Percentiles rank a stretch among this genome's conserved stretches.
phyloP scores from a whole-genome alignment of 2,113 vertebrate species.

The Eubucco bourcierii region DNA sequence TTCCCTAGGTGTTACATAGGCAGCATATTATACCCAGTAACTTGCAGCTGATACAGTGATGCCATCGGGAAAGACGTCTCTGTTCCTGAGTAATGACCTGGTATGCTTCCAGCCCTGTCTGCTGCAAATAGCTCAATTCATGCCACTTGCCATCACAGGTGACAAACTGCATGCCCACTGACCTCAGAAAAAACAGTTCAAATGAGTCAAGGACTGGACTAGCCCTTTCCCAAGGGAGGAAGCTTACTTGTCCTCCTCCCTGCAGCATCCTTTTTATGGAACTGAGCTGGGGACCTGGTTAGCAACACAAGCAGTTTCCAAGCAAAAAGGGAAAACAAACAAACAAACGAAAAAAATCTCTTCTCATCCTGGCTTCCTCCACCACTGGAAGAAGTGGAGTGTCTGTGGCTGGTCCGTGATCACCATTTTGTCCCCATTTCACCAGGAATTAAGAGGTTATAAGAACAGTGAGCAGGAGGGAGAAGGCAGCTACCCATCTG shows the following conservation, averaged over 20 bases:
- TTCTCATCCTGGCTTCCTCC: neutral
- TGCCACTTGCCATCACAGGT: neutral
- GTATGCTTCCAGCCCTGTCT: neutral
- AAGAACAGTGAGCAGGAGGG: neutral
- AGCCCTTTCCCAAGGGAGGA: neutral
- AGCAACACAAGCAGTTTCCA: neutral
- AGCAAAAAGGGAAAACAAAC: neutral
- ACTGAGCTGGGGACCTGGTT: neutral
- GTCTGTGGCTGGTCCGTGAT: neutral
- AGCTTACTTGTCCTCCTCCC: neutral
- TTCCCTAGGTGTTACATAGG: rapidly evolving
- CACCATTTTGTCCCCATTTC: neutral
- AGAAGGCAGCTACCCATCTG: neutral
- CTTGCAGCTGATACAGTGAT: rapidly evolving
- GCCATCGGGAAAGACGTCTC: neutral
- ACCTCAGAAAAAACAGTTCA: neutral
- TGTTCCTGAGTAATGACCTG: neutral
- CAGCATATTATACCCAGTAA: rapidly evolving
- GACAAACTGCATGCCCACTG: neutral
- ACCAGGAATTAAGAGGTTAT: neutral
- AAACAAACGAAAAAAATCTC: neutral
- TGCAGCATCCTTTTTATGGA: neutral
- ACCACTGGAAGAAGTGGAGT: rapidly evolving
- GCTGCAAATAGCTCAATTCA: neutral
- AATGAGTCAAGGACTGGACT: neutral